phyloP scores from a whole-genome alignment of 2,797 vertebrate species.

The Hydrophis major region DNA sequence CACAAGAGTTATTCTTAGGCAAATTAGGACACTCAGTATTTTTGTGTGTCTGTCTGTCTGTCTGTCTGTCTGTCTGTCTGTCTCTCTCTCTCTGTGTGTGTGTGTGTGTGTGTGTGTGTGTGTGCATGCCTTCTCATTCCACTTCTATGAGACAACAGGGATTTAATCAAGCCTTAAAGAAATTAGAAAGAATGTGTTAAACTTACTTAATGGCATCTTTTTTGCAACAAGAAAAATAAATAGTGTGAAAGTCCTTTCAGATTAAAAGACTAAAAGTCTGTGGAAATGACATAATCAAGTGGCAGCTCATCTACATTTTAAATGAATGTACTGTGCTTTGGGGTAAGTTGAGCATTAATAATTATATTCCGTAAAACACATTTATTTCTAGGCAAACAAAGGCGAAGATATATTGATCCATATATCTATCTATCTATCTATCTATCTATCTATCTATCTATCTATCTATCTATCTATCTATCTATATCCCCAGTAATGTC shows the following conservation, averaged over 20 bases:
- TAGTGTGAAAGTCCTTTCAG: slow-evolving; percentile 38
- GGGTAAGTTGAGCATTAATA: slow-evolving; percentile 62
- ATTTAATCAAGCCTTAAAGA: neutral
- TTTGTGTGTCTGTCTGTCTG: neutral
- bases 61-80: no score
- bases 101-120: no score
- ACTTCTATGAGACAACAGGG: neutral
- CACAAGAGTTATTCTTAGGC: neutral
- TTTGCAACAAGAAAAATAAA: slow-evolving; percentile 24
- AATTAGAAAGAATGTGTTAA: slow-evolving; percentile 15
- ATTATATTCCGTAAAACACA: slow-evolving; percentile 57
- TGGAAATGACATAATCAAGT: slow-evolving; percentile 30
- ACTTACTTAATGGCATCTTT: neutral
- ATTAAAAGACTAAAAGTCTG: slow-evolving; percentile 47
- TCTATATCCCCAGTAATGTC: slow-evolving; percentile 21
- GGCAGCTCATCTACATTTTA: slow-evolving; percentile 67
- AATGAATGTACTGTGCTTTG: slow-evolving; percentile 65
- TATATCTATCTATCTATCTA: no score
- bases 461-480: no score
- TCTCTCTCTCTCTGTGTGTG: neutral
- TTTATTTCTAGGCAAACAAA: slow-evolving; percentile 59
- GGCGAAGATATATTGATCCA: neutral
- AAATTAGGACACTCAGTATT: neutral
- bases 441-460: no score
- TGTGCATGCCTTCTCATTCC: neutral